Conservation (phyloP, 2,888 invertebrate species). For the Nymphalis urticae region DNA sequence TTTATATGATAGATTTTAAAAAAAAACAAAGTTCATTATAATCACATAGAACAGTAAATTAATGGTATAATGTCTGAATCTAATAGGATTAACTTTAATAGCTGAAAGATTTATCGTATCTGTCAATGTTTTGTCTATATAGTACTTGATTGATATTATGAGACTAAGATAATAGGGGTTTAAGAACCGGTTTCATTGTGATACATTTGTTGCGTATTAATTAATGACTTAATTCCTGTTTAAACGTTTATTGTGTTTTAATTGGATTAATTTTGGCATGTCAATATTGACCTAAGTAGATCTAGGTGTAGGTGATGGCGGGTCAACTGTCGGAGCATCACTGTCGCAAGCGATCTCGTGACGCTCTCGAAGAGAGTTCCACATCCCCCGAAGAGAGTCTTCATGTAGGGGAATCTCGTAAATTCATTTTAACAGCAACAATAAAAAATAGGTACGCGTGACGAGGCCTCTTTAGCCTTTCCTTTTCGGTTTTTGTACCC, state of each 20-base stretch:
- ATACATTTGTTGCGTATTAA: constrained; percentile 22
- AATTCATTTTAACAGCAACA: too few relatives aligned
- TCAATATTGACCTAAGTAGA: neutral
- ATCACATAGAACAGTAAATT: constrained; percentile 29
- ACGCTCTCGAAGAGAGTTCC: too few relatives aligned
- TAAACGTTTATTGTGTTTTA: neutral
- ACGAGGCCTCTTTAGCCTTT: too few relatives aligned
- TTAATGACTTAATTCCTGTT: constrained; percentile 35
- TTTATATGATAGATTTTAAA: constrained; percentile 10
- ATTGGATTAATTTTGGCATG: constrained; percentile 6
- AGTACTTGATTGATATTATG: constrained; percentile 37
- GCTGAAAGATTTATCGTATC: constrained; percentile 37
- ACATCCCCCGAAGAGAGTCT: too few relatives aligned
- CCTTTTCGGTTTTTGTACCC: too few relatives aligned
- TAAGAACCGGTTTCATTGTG: constrained; percentile 30
- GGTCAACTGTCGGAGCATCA: too few relatives aligned
- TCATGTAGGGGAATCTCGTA: too few relatives aligned
- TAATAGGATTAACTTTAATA: constrained; percentile 38
- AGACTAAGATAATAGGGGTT: constrained; percentile 34
- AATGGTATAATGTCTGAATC: constrained; percentile 34
- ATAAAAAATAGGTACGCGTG: too few relatives aligned
- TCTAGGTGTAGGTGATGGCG: too few relatives aligned
- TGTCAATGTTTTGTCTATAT: constrained; percentile 41
- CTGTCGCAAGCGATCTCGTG: too few relatives aligned
- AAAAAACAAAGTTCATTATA: constrained; percentile 16